Evolutionary conservation across 2,113 vertebrate species (phyloP).

Genomic region (Ginglymostoma cirratum): DNA sequence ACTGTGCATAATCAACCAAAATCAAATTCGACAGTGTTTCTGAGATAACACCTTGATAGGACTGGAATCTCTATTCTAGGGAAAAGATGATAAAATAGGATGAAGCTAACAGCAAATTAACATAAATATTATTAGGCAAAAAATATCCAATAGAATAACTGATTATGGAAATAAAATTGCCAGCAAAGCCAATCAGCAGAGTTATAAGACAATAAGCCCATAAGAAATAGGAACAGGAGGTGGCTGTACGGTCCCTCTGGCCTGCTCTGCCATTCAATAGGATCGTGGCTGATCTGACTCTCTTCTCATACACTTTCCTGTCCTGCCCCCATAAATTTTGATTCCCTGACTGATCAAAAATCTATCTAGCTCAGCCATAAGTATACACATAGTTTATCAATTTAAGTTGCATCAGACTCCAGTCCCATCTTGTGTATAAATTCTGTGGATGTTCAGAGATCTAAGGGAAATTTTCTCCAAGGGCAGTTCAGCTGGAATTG

Average conservation of each 20-base stretch:
- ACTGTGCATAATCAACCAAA: background rate
- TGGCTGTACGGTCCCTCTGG: too few relatives aligned
- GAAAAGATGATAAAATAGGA: background rate
- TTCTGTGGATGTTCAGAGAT: background rate
- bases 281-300: too few relatives aligned
- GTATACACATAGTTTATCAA: background rate
- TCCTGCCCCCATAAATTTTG: too few relatives aligned
- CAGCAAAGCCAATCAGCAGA: background rate
- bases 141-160: background rate
- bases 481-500: background rate
- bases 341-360: too few relatives aligned
- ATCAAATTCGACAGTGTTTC: background rate
- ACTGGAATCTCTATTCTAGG: background rate
- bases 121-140: background rate
- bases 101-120: background rate
- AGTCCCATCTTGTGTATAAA: background rate
- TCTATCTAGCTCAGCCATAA: too few relatives aligned
- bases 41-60: background rate
- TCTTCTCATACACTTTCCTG: too few relatives aligned
- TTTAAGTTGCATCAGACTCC: background rate
- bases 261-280: too few relatives aligned
- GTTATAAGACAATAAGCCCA: background rate
- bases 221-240: too few relatives aligned
- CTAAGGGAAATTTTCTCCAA: background rate
- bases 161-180: background rate